A percentile compares a stretch with the other conserved stretches of the same genome.
phyloP scores from a whole-genome alignment of 2,113 vertebrate genomes.

The Platycercus adscitus region DNA sequence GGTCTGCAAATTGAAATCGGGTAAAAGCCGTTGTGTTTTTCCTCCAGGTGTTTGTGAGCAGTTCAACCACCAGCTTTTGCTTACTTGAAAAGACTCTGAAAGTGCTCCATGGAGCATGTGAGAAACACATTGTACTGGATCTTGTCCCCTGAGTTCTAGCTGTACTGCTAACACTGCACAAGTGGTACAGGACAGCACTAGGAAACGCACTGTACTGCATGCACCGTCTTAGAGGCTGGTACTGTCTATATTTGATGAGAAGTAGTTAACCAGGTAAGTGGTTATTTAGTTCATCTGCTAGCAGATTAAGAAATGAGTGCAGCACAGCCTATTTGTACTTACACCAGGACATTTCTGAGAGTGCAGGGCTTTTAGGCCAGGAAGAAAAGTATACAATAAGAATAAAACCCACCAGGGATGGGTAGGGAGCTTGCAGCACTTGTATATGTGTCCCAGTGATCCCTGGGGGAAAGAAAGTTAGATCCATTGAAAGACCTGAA shows the following conservation, averaged over 20 bases:
- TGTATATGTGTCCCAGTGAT: background rate
- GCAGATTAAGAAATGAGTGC: background rate
- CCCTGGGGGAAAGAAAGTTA: background rate
- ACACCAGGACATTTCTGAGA: background rate
- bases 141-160: background rate
- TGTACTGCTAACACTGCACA: background rate
- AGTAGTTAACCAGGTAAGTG: background rate
- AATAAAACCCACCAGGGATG: background rate
- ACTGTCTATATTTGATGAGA: background rate
- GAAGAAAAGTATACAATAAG: background rate
- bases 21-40: background rate
- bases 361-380: background rate
- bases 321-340: background rate
- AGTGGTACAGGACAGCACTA: background rate
- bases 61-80: background rate
- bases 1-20: background rate
- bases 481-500: no score
- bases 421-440: background rate
- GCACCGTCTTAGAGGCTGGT: background rate
- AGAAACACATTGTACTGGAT: background rate
- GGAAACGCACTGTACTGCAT: fast-evolving
- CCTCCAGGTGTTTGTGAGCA: background rate
- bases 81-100: background rate
- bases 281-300: background rate
- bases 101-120: background rate